Base-by-base conservation (phyloP, 2,888 invertebrate genomes). In the Leptopilina syphax region DNA sequence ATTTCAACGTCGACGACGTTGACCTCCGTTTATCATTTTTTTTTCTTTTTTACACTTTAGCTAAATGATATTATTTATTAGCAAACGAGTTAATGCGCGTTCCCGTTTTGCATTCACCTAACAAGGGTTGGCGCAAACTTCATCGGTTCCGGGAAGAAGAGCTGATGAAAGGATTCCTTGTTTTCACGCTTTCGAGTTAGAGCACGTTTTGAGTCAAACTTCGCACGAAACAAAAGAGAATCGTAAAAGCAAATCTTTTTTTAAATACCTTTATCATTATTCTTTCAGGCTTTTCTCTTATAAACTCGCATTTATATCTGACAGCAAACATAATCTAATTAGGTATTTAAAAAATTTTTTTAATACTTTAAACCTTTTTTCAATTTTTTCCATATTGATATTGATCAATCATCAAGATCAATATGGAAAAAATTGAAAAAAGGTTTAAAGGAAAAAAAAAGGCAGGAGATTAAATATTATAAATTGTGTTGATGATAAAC, bases 1-100 rank as follows among this genome's bases (percentile, higher is more conserved):
- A 85, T 86, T 86, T 84, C 84, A 83, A 84, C 86, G 82, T 82
- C 80, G 76, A 81, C 77, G 82, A 83, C 83, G 83, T 83, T 82
- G 83, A 83, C 82, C 82, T 82, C 83, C 70, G 78, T 82, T 79
- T 79, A 81, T 70, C 34, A 50, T 68, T 70, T 70, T 54, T 18
- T 54, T 50, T 50, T 24, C 34, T 57, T 27, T 24, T 63, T 10
- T 10, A 12, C 63, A 63, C 63, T 63, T 63, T 63, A 63, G 54
- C 54, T 70, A 70, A 70, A 70, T 70, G 54, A 27, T 70, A 70
- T 70, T 70, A 70, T 70, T 73, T 73, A 73, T 73, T 73, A 34
- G 73, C 27, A 9, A 54, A n/a, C 34, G 27, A 54, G 34, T 57
- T 34, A 73, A n/a, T n/a, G 47, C 27, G 70, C 70, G 70, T 50